Base-by-base conservation (phyloP, 2,888 invertebrate species). In the Pyrrhosoma nymphula region DNA sequence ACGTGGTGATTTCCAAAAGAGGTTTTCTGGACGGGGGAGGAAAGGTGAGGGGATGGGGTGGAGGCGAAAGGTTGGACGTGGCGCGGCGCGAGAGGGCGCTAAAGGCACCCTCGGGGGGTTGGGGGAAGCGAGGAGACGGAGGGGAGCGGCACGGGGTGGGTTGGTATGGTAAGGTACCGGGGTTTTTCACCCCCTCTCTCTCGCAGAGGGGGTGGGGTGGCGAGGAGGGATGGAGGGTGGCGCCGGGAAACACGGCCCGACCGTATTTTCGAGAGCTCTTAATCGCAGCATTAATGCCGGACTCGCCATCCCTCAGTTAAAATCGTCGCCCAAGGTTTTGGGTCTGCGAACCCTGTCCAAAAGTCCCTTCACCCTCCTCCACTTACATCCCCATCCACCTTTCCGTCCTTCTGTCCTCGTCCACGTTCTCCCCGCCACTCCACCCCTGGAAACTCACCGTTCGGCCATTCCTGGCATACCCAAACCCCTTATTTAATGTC, bases 1-100 rank as follows among this genome's bases (percentile, higher is more conserved):
- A 93, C 93, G 93, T 93, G 93, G 93, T 93, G 93, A 93, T 93
- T 93, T 93, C 75, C 91, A n/a, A 93, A 93, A 93, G 93, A 93
- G 93, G 93, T 93, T 93, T 93, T 93, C 69, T 63, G 93, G 69
- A 60, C 23, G 20, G 63, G 90, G 39, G 91, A 60, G 60, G 35
- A 39, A 88, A 35, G 10, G 88, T 18, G 56, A 4, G 89, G 55
- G 89, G 56, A 47, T 35, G 26, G 69, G 91, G 63, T 63, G 56
- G 63, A 30, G 91, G 91, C 63, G 63, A 69, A 63, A 69, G 63
- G 60, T 60, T 91, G 69, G 26, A 69, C 60, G 60, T 18, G 60
- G 60, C 60, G 60, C 47, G 47, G 47, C 47, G 60, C 60, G 60
- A 60, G 60, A 60, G 20, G 60, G 60, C 60, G 20, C 60, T 60